Evolutionary conservation across 2,113 vertebrate genomes (phyloP).

Genomic region (Crotalus horridus): DNA sequence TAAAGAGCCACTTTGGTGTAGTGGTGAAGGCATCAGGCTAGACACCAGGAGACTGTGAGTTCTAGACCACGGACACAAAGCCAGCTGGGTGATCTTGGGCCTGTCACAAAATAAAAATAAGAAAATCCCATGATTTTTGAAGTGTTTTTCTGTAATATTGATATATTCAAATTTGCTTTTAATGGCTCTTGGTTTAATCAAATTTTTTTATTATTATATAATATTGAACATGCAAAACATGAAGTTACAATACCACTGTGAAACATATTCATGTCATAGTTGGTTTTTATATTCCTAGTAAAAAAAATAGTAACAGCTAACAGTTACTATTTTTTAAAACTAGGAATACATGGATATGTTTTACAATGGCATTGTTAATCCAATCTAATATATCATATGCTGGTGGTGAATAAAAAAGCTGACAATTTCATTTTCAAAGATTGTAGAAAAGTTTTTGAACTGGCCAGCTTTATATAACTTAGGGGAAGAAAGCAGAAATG

Average conservation of each 20-base stretch:
- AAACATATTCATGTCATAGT: neutral
- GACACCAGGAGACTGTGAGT: neutral
- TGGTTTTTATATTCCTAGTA: neutral
- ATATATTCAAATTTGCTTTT: neutral
- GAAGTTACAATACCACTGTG: neutral
- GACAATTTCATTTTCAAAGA: neutral
- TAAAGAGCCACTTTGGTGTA: neutral
- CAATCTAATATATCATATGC: neutral
- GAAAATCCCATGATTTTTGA: neutral
- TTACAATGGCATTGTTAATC: neutral
- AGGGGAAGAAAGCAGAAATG: neutral
- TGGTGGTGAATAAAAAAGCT: neutral
- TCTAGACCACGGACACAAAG: neutral
- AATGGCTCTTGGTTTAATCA: neutral
- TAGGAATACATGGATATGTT: neutral
- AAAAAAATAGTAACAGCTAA: constrained; percentile 5
- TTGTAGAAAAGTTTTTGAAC: neutral
- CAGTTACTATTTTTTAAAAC: neutral
- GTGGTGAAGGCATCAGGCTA: neutral
- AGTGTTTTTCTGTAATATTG: neutral
- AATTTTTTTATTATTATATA: neutral
- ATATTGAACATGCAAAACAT: neutral
- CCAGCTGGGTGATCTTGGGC: neutral
- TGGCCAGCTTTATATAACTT: neutral
- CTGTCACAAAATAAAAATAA: neutral